Evolutionary conservation across 2,797 vertebrate genomes (phyloP), one percentile per base, ranked within the genome.

Genomic region (Alfaro cultratus): DNA sequence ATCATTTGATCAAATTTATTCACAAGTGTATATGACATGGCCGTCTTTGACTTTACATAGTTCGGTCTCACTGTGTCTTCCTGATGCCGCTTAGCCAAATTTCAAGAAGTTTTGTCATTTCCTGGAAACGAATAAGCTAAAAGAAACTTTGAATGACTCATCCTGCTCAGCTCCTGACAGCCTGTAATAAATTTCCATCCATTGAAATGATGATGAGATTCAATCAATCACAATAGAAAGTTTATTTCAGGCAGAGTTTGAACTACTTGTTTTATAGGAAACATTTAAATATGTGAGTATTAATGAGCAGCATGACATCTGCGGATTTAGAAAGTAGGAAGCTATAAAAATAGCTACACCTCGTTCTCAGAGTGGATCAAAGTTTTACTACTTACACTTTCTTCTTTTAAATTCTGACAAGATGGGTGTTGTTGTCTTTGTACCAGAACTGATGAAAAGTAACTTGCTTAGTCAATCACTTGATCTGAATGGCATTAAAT

Each of bases 201-300:
- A 43, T 18, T 45, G 10, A 67, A 79, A 74, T 60, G 31, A 51
- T 18, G 47, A 18, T 36, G 41, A 34, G 68, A n/a, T 29, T 45
- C 67, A 29, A 71, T 71, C 68, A 74, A 55, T 74, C 72, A 74
- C 21, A 53, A 12, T 39, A 39, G 36, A 74, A 53, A 46, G 26
- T 8, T 45, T 4, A 45, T 46, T 70, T 45, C 41, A 71, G 41
- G 41, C 41, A n/a, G 26, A 26, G 34, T 74, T 39, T 39, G 34
- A 41, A 71, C 12, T 41, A 71, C 34, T 45, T 53, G 39, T 29
- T 29, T 36, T 1, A 29, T 10, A 15, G 76, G 67, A 55, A 75
- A 26, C 29, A 34, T 55, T 41, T 23, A 79, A 72, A 71, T 9
- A 41, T 55, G 8, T 5, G 12, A 36, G 34, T 5, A 5, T 70